Conservation (phyloP, 2,113 vertebrate species). For the Ornithorhynchus anatinus region DNA sequence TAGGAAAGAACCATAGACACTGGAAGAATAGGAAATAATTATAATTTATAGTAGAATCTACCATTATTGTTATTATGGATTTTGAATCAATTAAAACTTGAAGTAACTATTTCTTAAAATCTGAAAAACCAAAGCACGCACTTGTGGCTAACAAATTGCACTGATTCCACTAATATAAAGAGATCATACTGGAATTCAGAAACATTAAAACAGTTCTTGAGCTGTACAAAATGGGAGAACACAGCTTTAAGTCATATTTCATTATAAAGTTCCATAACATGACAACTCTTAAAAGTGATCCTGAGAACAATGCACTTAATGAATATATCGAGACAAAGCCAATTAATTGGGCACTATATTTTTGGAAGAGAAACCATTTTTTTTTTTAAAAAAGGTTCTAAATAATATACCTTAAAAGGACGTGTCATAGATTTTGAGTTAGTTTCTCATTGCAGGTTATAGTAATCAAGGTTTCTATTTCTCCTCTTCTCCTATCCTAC, state of each 20-base stretch:
- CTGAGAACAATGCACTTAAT: neutral
- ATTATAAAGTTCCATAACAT: neutral
- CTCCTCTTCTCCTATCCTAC: neutral
- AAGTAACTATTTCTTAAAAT: neutral
- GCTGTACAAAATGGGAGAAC: neutral
- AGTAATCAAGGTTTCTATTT: neutral
- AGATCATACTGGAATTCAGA: neutral
- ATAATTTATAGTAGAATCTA: neutral
- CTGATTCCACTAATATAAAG: neutral
- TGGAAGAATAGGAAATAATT: neutral
- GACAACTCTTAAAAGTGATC: neutral
- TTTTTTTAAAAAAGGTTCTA: no score
- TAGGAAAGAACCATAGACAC: neutral
- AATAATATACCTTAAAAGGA: no score
- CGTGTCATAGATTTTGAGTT: no score
- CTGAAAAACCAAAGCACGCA: neutral
- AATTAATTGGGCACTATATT: neutral
- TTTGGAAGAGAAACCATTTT: neutral
- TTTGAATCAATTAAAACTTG: neutral
- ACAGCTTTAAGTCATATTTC: neutral
- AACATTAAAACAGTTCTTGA: neutral
- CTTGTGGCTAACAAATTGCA: conserved; percentile 11
- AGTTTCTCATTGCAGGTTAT: no score
- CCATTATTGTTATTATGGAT: neutral
- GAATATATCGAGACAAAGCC: conserved; percentile 14